phyloP scores from a whole-genome alignment of 2,888 invertebrate genomes.

The Hydrotaea cyrtoneurina region DNA sequence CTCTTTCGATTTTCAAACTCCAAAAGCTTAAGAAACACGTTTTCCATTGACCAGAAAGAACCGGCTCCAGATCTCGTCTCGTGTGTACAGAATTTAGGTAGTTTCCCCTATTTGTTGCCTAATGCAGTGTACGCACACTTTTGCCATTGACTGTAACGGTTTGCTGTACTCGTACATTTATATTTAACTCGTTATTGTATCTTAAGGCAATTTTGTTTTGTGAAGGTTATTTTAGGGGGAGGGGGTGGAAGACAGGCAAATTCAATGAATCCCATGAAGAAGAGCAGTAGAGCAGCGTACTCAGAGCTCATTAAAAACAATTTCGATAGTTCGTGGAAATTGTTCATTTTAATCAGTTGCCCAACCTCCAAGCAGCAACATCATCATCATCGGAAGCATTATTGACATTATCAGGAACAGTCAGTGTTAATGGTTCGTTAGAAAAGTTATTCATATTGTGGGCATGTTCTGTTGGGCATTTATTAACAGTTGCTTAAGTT shows the following conservation, averaged over 20 bases:
- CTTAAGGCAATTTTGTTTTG: conserved; percentile 21
- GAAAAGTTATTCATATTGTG: neutral
- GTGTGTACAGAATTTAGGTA: too few species aligned
- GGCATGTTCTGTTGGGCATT: conserved; percentile 23
- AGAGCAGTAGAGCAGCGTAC: too few species aligned
- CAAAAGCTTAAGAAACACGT: too few species aligned
- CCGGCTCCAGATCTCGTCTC: too few species aligned
- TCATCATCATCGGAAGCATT: too few species aligned
- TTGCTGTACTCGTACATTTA: conserved; percentile 1
- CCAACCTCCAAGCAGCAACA: too few species aligned
- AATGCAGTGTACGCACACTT: neutral
- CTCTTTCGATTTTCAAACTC: too few species aligned
- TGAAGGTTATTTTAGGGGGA: neutral
- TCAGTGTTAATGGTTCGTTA: neutral
- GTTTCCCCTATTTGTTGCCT: too few species aligned
- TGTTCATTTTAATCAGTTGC: neutral
- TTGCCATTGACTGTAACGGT: neutral
- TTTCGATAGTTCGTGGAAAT: conserved; percentile 9
- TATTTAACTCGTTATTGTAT: conserved; percentile 25
- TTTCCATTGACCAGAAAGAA: too few species aligned
- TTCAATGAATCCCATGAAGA: too few species aligned
- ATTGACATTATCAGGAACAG: neutral
- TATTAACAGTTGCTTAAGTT: conserved; percentile 60
- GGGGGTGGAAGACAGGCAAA: too few species aligned
- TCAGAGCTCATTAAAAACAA: neutral